Conservation (phyloP, 2,113 vertebrate genomes). For the Aphelocoma coerulescens region DNA sequence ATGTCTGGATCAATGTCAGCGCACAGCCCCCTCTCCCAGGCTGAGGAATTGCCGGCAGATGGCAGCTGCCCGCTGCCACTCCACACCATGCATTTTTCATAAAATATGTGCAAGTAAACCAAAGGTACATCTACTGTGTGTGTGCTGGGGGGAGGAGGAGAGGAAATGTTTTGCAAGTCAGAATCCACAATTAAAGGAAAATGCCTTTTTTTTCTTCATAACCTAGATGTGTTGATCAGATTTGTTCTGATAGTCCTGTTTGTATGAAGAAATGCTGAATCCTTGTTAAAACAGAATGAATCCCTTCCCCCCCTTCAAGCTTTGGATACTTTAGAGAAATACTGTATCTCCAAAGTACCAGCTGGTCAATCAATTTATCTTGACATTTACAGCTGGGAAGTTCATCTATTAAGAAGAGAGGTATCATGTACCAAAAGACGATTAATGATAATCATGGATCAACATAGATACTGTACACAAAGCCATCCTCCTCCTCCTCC, state of each 20-base stretch:
- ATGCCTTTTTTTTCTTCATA: background rate
- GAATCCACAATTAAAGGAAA: background rate
- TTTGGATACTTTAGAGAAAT: constrained; percentile 43
- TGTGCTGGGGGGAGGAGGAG: background rate
- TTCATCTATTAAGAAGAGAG: constrained; percentile 54
- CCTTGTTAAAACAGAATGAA: background rate
- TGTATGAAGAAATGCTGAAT: background rate
- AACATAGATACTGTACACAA: background rate
- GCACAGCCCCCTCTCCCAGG: background rate
- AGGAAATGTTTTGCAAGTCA: background rate
- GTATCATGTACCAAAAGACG: constrained; percentile 1
- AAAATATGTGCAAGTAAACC: background rate
- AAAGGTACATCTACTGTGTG: background rate
- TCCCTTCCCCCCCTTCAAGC: background rate
- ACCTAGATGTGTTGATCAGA: background rate
- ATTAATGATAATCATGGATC: constrained; percentile 37
- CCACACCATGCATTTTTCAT: background rate
- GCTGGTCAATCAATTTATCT: constrained; percentile 62
- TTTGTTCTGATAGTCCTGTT: background rate
- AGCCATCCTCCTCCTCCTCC: background rate
- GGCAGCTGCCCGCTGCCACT: background rate
- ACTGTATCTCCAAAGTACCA: constrained; percentile 30
- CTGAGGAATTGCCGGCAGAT: constrained; percentile 12
- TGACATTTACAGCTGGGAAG: constrained; percentile 57
- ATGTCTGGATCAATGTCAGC: background rate